Base-by-base conservation (phyloP, 1,140 invertebrate species). In the Schlechtendalia chinensis region DNA sequence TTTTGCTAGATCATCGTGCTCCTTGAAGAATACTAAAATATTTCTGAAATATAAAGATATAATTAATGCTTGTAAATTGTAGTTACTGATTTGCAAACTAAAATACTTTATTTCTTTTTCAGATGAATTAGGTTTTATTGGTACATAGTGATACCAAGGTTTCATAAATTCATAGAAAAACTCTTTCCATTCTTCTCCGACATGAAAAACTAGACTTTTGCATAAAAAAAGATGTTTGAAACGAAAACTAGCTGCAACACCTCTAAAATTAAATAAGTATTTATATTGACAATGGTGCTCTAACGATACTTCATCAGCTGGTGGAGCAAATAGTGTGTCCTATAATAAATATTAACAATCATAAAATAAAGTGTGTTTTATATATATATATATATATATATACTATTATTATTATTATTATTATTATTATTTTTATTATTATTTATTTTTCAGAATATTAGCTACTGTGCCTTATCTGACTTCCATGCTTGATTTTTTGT, bases 401-500 rank as follows among this genome's bases (percentile, higher is more conserved):
- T n/a, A n/a, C n/a, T n/a, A n/a, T n/a, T n/a, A n/a, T n/a, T n/a
- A n/a, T n/a, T n/a, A n/a, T n/a, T n/a, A n/a, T n/a, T n/a, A n/a
- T n/a, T n/a, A n/a, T n/a, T n/a, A n/a, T n/a, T n/a, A n/a, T n/a
- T n/a, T n/a, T n/a, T n/a, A n/a, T n/a, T n/a, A n/a, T n/a, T n/a
- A n/a, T n/a, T n/a, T n/a, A n/a, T n/a, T n/a, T n/a, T n/a, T 24
- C 39, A 24, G 12, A 11, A 16, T 32, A 54, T 11, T 65, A 77
- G 3, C 12, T 19, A 79, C 45, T 27, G 1, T 54, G 93, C 92
- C 81, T 89, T 89, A 83, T 94, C 90, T 47, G 96, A 98, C 86
- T 95, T 97, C 96, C 96, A 99, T 1, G 96, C 96, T 88, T 99
- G 97, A 88, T 99, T 99, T 87, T 97, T 98, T 0, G 97, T 98